A percentile compares a stretch with the other conserved stretches of the same genome.
Conservation (phyloP, 2,888 invertebrate genomes). For the Apamea sordens region DNA sequence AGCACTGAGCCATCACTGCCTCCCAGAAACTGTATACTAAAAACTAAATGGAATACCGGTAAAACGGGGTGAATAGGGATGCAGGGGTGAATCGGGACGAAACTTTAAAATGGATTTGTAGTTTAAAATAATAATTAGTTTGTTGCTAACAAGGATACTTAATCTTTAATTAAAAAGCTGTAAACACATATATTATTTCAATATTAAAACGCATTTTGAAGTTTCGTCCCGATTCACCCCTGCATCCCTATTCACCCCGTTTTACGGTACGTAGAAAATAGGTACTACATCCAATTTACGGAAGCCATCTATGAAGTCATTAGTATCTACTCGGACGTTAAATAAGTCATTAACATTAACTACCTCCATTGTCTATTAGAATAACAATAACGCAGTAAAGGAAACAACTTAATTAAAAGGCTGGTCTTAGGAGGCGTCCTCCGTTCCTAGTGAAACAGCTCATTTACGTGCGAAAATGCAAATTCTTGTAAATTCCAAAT, state of each 20-base stretch:
- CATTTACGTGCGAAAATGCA: conserved; percentile 40
- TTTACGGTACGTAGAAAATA: neutral
- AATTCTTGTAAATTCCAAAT: conserved; percentile 38
- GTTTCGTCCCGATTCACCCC: no score
- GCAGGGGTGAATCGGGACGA: no score
- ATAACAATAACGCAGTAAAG: conserved; percentile 24
- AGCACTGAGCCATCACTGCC: neutral
- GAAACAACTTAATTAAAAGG: conserved; percentile 53
- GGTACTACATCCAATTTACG: neutral
- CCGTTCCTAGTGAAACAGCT: conserved; percentile 14
- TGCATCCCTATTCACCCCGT: no score
- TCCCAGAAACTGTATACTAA: neutral
- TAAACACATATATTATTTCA: no score
- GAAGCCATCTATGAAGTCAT: neutral
- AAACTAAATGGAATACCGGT: neutral
- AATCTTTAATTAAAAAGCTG: no score
- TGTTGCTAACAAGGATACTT: no score
- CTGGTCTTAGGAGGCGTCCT: conserved; percentile 10
- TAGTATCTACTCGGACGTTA: conserved; percentile 11
- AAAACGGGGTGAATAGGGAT: no score
- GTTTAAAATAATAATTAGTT: no score
- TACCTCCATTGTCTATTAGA: conserved; percentile 24
- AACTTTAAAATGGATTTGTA: no score
- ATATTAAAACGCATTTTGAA: no score
- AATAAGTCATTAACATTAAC: conserved; percentile 33